Evolutionary conservation across 2,888 invertebrate species (phyloP).

Genomic region (Graphium colonna): DNA sequence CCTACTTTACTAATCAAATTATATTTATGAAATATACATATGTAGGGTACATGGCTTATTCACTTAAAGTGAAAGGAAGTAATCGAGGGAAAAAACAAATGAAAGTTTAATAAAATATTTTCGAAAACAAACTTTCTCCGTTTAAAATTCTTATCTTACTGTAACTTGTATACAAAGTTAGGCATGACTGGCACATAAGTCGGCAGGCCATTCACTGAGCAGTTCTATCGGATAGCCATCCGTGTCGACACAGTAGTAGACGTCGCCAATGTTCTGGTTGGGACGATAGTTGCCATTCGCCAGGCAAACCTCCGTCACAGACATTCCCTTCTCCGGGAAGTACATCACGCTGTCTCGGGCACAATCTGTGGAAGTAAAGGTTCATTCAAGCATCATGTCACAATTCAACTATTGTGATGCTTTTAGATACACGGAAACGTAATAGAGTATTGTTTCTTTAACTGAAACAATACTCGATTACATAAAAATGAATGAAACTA

Average conservation of each 20-base stretch:
- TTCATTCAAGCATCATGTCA: too few species aligned
- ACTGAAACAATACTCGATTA: too few species aligned
- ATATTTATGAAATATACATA: too few species aligned
- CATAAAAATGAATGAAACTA: too few species aligned
- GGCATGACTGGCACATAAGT: conserved; percentile 38
- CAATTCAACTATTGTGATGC: not conserved
- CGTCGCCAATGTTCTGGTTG: conserved; percentile 73
- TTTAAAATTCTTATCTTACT: too few species aligned
- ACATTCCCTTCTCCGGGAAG: conserved; percentile 70
- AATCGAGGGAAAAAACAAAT: too few species aligned
- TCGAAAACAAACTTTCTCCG: too few species aligned
- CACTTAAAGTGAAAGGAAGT: too few species aligned
- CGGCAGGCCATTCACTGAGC: conserved; percentile 40
- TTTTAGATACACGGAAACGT: not conserved
- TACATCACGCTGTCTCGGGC: conserved; percentile 78
- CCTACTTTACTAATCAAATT: too few species aligned
- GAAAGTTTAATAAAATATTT: too few species aligned
- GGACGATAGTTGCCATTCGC: conserved; percentile 80
- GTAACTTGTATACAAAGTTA: conserved; percentile 11
- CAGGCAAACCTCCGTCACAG: conserved; percentile 68
- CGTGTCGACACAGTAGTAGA: conserved; percentile 79
- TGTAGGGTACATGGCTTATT: too few species aligned
- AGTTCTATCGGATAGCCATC: conserved; percentile 74
- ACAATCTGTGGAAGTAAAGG: conserved; percentile 71
- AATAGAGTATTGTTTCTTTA: too few species aligned